Percentiles rank a stretch among this genome's conserved stretches.
Evolutionary conservation across 2,113 vertebrate genomes (phyloP).

Genomic region (Thymallus thymallus): DNA sequence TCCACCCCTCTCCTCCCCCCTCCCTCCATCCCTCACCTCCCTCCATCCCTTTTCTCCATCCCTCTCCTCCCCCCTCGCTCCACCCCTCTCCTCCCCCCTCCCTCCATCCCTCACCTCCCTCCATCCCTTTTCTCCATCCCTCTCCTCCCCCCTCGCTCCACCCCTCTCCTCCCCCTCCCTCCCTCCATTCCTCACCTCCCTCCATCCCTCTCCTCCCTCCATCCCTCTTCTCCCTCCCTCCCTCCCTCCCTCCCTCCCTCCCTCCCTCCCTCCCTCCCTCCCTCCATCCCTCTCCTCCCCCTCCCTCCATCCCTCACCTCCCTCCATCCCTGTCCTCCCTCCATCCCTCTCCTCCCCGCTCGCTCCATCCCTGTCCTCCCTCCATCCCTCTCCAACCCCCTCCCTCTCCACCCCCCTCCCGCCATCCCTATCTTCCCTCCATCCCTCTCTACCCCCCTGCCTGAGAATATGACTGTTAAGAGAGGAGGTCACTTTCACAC

Average conservation of each 20-base stretch:
- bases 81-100: no score
- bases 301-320: conserved; percentile 1
- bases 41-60: no score
- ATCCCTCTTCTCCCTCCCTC: neutral
- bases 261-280: no score
- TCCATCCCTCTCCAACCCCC: no score
- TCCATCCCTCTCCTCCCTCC: conserved; percentile 33
- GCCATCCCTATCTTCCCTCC: conserved; percentile 33
- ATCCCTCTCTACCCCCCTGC: neutral
- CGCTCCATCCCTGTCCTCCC: no score
- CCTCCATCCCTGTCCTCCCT: no score
- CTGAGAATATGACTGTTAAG: neutral
- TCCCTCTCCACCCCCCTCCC: no score
- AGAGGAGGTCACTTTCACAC: conserved; percentile 75
- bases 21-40: conserved; percentile 30
- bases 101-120: no score
- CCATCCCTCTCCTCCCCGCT: neutral
- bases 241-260: conserved; percentile 34
- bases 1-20: conserved; percentile 3
- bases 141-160: neutral
- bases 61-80: no score
- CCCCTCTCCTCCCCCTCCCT: conserved; percentile 27
- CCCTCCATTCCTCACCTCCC: neutral
- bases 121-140: no score
- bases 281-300: neutral